phyloP scores from a whole-genome alignment of 1,140 invertebrate genomes.

The Ectropis grisescens region DNA sequence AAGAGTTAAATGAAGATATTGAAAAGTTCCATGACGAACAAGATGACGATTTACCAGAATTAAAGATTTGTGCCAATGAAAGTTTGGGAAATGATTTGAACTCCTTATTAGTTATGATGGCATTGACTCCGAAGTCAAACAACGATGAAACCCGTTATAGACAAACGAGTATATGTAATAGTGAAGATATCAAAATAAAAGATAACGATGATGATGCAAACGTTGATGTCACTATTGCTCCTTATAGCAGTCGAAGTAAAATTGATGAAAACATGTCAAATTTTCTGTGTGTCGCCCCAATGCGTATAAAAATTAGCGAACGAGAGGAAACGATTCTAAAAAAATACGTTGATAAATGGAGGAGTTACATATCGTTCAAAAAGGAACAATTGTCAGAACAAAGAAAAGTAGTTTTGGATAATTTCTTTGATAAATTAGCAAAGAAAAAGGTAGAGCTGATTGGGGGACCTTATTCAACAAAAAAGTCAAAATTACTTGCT shows the following conservation, averaged over 20 bases:
- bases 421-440: slow-evolving; percentile 50
- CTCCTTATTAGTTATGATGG: slow-evolving; percentile 45
- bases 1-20: background rate
- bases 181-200: too few relatives aligned
- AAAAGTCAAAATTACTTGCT: slow-evolving; percentile 26
- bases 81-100: slow-evolving; percentile 35
- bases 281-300: slow-evolving; percentile 24
- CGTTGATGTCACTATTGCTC: too few relatives aligned
- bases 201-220: too few relatives aligned
- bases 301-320: slow-evolving; percentile 19
- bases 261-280: too few relatives aligned
- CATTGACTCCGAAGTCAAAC: slow-evolving; percentile 25
- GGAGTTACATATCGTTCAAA: slow-evolving; percentile 21
- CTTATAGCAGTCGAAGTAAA: too few relatives aligned
- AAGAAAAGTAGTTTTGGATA: slow-evolving; percentile 34
- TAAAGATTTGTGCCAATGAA: too few relatives aligned
- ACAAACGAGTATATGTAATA: too few relatives aligned
- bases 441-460: slow-evolving; percentile 31
- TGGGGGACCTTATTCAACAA: slow-evolving; percentile 12
- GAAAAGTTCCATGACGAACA: background rate
- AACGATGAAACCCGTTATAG: too few relatives aligned
- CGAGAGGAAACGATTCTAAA: slow-evolving; percentile 21
- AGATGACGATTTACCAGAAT: too few relatives aligned
- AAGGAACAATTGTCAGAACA: slow-evolving; percentile 20
- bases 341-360: slow-evolving; percentile 43